These are phyloP conservation scores for Mesorhabditis sp. DNA, from an alignment of 2,888 invertebrate genomes.

Conservation along the genomic window DNA sequence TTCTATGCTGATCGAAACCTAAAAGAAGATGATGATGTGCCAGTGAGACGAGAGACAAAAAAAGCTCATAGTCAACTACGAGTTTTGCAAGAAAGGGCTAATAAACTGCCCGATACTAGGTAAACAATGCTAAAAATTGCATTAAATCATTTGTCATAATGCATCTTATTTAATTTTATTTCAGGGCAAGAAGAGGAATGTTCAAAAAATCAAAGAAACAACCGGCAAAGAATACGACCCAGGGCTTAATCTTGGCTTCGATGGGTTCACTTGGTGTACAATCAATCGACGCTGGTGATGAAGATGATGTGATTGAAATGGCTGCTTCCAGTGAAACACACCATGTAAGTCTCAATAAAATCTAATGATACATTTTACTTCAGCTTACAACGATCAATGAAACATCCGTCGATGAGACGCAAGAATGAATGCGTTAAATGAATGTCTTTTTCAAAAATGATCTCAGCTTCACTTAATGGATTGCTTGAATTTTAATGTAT, in stretches of 20 bases:
- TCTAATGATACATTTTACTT: too few species aligned
- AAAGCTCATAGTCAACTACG: slow-evolving; percentile 21
- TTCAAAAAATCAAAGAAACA: slow-evolving; percentile 23
- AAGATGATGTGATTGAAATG: slow-evolving; percentile 12
- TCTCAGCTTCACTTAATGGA: too few species aligned
- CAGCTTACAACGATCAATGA: too few species aligned
- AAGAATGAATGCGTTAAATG: too few species aligned
- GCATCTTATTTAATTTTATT: neutral
- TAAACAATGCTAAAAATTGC: neutral
- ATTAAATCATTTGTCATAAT: neutral
- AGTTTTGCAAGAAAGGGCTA: slow-evolving; percentile 21
- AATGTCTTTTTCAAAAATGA: too few species aligned
- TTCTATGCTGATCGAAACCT: slow-evolving; percentile 48
- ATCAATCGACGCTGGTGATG: slow-evolving; percentile 14
- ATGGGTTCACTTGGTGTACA: slow-evolving; percentile 36
- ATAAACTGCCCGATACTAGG: slow-evolving; percentile 16
- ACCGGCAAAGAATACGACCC: slow-evolving; percentile 24
- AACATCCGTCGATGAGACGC: too few species aligned
- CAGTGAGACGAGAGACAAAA: slow-evolving; percentile 24
- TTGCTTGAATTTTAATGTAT: too few species aligned
- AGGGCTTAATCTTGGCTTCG: slow-evolving; percentile 33
- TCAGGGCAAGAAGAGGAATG: slow-evolving; percentile 20
- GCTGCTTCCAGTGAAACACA: neutral
- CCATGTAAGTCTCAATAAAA: too few species aligned
- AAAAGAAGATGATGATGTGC: slow-evolving; percentile 38